Evolutionary conservation across 2,797 vertebrate genomes (phyloP), one percentile per base, ranked within the genome.

Genomic region (Karalla daura): DNA sequence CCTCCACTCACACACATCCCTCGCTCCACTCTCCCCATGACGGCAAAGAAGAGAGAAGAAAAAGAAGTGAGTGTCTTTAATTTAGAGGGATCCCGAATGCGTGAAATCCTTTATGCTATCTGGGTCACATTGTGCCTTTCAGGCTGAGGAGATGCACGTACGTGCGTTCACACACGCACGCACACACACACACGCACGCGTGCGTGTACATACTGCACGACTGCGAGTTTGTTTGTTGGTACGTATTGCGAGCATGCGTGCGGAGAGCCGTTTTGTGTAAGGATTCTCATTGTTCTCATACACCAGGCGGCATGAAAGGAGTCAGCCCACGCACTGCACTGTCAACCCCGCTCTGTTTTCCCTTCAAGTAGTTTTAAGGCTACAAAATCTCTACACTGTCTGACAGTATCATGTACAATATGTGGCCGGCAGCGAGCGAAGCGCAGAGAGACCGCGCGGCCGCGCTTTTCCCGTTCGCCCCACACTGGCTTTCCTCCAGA

Each of bases 81-180:
- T 88, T 91, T 89, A 76, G 79, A 60, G 78, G 87, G 78, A 89
- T 89, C 91, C 89, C 74, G 58, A 87, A 88, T 71, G 88, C 81
- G 81, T 87, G 82, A 86, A 88, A 88, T 91, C 86, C 89, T 90
- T 87, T 92, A 83, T 88, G 86, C 88, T 92, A 88, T 92, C 87
- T 92, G 91, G 92, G 67, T 94, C 90, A 89, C 85, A 87, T 85
- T 86, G 70, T 78, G 86, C 90, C 89, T 89, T 69, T 74, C 78
- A 92, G 91, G 81, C 87, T 79, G 81, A 56, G 84, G 66, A 50
- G 18, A 54, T 5, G 63, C 66, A 70, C 60, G 44, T 65, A 44
- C 69, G 47, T 50, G 39, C 49, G 41, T 54, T 59, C 68, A 49
- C 33, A 49, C 62, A 60, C 65, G 46, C 62, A 62, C 45, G 58